A percentile compares a stretch with the other conserved stretches of the same genome.
These are phyloP conservation scores for Albula glossodonta DNA, from an alignment of 2,113 vertebrate species.

Conservation along the genomic window DNA sequence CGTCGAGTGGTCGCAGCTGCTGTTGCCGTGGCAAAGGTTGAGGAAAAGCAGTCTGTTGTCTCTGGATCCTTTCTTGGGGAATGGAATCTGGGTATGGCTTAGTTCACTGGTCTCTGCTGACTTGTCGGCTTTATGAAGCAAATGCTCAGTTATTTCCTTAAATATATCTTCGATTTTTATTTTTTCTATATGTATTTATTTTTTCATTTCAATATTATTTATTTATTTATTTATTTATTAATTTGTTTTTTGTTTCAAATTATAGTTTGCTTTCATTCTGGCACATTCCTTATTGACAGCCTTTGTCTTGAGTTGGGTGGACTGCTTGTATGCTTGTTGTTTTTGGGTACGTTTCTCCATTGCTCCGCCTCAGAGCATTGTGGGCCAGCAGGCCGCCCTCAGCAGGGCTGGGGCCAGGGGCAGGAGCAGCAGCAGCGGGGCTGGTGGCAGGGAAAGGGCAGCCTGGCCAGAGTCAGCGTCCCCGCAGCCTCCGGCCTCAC, in stretches of 20 bases:
- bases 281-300: slow-evolving; percentile 61
- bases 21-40: slow-evolving; percentile 63
- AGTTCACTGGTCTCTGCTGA: slow-evolving; percentile 71
- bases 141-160: slow-evolving; percentile 55
- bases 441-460: slow-evolving; percentile 21
- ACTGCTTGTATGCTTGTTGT: slow-evolving; percentile 8
- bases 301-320: slow-evolving; percentile 37
- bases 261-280: slow-evolving; percentile 56
- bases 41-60: slow-evolving; percentile 65
- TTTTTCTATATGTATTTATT: slow-evolving; percentile 34
- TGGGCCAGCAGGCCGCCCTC: slow-evolving; percentile 49
- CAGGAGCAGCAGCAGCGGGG: slow-evolving; percentile 41
- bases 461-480: slow-evolving; percentile 60
- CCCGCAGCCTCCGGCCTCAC: slow-evolving; percentile 78
- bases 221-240: slow-evolving; percentile 49
- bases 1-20: slow-evolving; percentile 67
- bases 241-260: slow-evolving; percentile 62
- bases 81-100: slow-evolving; percentile 86
- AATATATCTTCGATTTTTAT: slow-evolving; percentile 37
- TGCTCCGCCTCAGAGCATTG: slow-evolving; percentile 50
- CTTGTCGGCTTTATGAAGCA: slow-evolving; percentile 54
- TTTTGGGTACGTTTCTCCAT: slow-evolving; percentile 17
- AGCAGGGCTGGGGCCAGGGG: slow-evolving; percentile 59
- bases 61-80: slow-evolving; percentile 56
- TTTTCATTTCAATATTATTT: slow-evolving; percentile 51